Conservation (phyloP, 2,888 invertebrate species). For the Capitulum mitella region DNA sequence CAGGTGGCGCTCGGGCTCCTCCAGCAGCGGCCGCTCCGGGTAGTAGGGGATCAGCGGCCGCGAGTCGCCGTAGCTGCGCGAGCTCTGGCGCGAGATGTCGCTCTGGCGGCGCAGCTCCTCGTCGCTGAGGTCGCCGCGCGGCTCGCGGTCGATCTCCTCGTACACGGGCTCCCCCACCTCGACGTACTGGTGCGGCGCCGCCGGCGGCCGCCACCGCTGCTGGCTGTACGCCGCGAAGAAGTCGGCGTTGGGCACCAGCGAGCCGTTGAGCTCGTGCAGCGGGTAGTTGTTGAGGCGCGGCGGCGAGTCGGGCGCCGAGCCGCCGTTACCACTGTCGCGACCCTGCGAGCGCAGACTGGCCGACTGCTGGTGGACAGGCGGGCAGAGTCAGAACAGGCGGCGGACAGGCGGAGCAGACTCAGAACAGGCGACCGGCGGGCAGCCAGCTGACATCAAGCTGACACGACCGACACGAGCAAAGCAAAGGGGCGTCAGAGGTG, state of each 20-base stretch:
- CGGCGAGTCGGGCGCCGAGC: conserved; percentile 60
- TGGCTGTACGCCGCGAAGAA: conserved; percentile 23
- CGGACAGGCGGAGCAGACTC: no score
- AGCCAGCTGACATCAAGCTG: no score
- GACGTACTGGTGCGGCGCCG: conserved; percentile 20
- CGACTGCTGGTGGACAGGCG: conserved; percentile 54
- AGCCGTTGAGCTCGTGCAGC: conserved; percentile 16
- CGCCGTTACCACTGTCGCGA: conserved; percentile 57
- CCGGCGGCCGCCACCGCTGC: neutral
- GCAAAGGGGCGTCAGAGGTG: no score
- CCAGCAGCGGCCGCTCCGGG: conserved; percentile 44
- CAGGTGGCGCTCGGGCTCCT: conserved; percentile 74
- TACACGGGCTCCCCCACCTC: conserved; percentile 63
- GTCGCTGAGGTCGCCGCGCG: conserved; percentile 62
- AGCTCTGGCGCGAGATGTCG: conserved; percentile 60
- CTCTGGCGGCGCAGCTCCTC: conserved; percentile 63
- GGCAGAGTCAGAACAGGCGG: no score
- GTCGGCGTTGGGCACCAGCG: conserved; percentile 17
- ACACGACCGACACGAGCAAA: no score
- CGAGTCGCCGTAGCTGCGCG: conserved; percentile 71
- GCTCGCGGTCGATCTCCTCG: conserved; percentile 48
- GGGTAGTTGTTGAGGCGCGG: conserved; percentile 52
- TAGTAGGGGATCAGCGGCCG: conserved; percentile 59
- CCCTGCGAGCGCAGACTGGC: conserved; percentile 75
- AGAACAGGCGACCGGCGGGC: no score